Percentiles rank a stretch among this genome's conserved stretches.
These are phyloP conservation scores for Tortrix viridana DNA, from an alignment of 2,888 invertebrate species.

Conservation along the genomic window DNA sequence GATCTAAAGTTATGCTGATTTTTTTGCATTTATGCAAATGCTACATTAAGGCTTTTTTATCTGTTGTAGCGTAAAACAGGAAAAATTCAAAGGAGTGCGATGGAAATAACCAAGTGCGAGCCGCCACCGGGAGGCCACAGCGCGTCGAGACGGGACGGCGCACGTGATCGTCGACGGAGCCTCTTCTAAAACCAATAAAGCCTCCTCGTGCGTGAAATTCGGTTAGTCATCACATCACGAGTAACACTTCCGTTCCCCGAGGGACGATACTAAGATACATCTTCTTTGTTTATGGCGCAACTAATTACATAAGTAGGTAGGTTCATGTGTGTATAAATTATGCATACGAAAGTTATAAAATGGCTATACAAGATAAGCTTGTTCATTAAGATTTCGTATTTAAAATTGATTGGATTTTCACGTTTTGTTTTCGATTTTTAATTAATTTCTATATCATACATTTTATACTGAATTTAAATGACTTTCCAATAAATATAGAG, in stretches of 20 bases:
- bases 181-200: slow-evolving; percentile 51
- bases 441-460: too few species aligned
- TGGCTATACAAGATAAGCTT: neutral
- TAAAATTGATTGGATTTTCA: neutral
- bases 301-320: slow-evolving; percentile 9
- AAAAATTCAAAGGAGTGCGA: slow-evolving; percentile 24
- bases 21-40: slow-evolving; percentile 43
- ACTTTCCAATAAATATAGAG: too few species aligned
- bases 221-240: slow-evolving; percentile 47
- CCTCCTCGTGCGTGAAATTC: slow-evolving; percentile 51
- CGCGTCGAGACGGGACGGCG: slow-evolving; percentile 36
- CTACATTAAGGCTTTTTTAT: slow-evolving; percentile 33
- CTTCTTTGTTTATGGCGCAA: slow-evolving; percentile 15
- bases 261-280: slow-evolving; percentile 30
- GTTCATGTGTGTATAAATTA: too few species aligned
- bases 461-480: too few species aligned
- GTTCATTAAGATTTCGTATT: neutral
- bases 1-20: slow-evolving; percentile 42
- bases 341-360: neutral
- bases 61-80: slow-evolving; percentile 5
- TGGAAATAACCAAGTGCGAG: slow-evolving; percentile 19
- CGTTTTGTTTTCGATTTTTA: neutral
- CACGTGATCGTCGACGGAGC: slow-evolving; percentile 52
- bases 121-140: slow-evolving; percentile 21
- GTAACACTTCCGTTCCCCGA: slow-evolving; percentile 27